Evolutionary conservation across 2,888 invertebrate genomes (phyloP), one percentile per base, ranked within the genome.

Genomic region (Eretmocerus hayati): DNA sequence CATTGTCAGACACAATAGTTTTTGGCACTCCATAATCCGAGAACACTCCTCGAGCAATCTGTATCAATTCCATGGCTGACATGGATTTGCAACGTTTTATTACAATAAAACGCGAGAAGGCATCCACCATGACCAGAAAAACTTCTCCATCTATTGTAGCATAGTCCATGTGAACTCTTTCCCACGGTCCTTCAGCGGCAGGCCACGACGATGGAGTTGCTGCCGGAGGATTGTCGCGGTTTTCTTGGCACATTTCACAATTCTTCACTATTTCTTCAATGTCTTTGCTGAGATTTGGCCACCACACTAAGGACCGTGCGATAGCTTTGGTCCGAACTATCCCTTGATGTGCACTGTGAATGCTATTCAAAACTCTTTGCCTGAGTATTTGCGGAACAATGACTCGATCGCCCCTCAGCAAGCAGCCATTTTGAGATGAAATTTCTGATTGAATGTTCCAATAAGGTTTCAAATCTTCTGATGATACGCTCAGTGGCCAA

Each of bases 161-260:
- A 38, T 48, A 55, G 37, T 58, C 56, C 8, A 54, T 49, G 31
- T 57, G 58, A 3, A 59, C 21, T 16, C 55, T 21, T 13, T 42
- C 42, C 57, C 55, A 59, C 4, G 54, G 46, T 35, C 36, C 23
- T n/a, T 37, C 44, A 6, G 54, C 45, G 26, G 42, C 48, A 31
- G 46, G 48, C 54, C 51, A 58, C 18, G 52, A 46, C 23, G 45
- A 46, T 5, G 26, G 32, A 18, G 16, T 8, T 2, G 32, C 21
- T 39, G 41, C 47, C 30, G 35, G 23, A 13, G 53, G 46, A 39
- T 48, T 41, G 16, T 19, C 19, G 11, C 15, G 3, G 13, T n/a
- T n/a, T 32, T 31, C 20, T 9, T 3, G 9, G 16, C 51, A 53
- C 15, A 46, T 18, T 5, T 43, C 33, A 48, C 55, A 53, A n/a